phyloP scores from a whole-genome alignment of 2,113 vertebrate species.

The Neolamprologus variostigma region DNA sequence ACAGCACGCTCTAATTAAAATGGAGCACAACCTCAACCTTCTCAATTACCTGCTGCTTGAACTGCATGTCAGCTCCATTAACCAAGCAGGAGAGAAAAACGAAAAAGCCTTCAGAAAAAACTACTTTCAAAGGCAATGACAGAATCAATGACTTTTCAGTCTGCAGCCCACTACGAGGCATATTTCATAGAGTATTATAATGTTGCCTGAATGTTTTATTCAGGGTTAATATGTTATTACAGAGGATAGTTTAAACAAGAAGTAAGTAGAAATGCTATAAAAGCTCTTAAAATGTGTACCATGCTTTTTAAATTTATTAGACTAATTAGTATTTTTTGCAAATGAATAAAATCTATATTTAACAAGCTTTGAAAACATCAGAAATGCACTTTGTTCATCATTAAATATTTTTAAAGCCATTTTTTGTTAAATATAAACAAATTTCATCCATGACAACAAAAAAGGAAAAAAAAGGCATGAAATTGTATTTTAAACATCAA shows the following conservation, averaged over 20 bases:
- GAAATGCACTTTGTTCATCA: background rate
- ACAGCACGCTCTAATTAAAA: background rate
- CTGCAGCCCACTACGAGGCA: background rate
- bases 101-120: background rate
- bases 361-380: background rate
- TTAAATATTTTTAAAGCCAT: background rate
- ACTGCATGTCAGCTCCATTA: constrained; percentile 25
- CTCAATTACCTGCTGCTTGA: constrained; percentile 1
- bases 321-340: background rate
- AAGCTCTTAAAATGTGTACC: background rate
- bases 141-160: background rate
- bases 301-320: background rate
- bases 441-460: background rate
- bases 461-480: accelerated
- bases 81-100: background rate
- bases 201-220: background rate
- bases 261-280: background rate
- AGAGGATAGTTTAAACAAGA: background rate
- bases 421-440: background rate
- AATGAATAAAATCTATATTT: background rate
- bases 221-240: background rate
- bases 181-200: background rate
- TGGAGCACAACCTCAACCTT: background rate
- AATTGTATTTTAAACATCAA: background rate
- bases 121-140: background rate